These are phyloP conservation scores for Drosophila kepulauana DNA, from an alignment of 1,140 invertebrate genomes.

Conservation along the genomic window DNA sequence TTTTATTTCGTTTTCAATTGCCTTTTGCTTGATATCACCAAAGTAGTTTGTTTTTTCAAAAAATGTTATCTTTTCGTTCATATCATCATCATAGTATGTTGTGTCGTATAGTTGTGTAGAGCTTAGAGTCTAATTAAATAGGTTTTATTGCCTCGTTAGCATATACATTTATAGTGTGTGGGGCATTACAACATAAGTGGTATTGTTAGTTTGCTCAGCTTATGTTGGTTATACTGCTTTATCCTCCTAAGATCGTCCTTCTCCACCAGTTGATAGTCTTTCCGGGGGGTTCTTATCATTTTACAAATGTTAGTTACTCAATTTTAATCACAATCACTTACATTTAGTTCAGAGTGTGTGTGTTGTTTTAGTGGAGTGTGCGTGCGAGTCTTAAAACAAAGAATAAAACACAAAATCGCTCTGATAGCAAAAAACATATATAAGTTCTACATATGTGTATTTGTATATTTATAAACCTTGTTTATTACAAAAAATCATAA, in stretches of 20 bases:
- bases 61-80: slow-evolving; percentile 49
- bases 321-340: slow-evolving; percentile 80
- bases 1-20: slow-evolving; percentile 80
- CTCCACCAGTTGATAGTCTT: slow-evolving; percentile 16
- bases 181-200: slow-evolving; percentile 46
- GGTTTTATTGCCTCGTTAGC: slow-evolving; percentile 76
- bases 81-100: slow-evolving; percentile 34
- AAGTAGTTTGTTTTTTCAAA: slow-evolving; percentile 66
- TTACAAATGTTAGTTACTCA: slow-evolving; percentile 73
- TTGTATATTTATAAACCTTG: slow-evolving; percentile 44
- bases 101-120: slow-evolving; percentile 45
- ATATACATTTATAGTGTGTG: slow-evolving; percentile 48
- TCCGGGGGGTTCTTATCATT: slow-evolving; percentile 52
- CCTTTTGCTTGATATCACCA: slow-evolving; percentile 82
- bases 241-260: too few species aligned
- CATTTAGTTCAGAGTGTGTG: slow-evolving; percentile 66
- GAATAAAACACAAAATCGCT: slow-evolving; percentile 34
- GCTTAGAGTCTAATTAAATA: slow-evolving; percentile 64
- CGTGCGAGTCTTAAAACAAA: slow-evolving; percentile 42
- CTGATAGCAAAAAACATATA: slow-evolving; percentile 29
- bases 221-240: slow-evolving; percentile 29
- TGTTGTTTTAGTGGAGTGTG: slow-evolving; percentile 31
- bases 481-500: slow-evolving; percentile 67
- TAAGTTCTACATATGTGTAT: slow-evolving; percentile 5
- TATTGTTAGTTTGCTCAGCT: slow-evolving; percentile 63